Conservation (phyloP, 2,888 invertebrate species). For the Temnothorax unifasciatus region DNA sequence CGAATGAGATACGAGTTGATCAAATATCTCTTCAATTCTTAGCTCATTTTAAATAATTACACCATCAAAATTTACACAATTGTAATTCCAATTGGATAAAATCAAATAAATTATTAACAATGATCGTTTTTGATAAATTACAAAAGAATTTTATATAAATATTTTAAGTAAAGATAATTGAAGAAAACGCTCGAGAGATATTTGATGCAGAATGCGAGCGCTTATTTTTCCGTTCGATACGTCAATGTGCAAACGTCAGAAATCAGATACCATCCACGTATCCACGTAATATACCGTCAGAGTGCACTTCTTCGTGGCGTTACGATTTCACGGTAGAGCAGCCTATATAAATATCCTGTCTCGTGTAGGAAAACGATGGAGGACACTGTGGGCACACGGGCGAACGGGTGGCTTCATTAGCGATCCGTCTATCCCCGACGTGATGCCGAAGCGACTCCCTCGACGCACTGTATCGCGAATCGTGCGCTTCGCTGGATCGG, state of each 20-base stretch:
- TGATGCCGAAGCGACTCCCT: conserved; percentile 64
- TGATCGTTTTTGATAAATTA: not conserved
- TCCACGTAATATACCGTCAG: not conserved
- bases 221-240: not conserved
- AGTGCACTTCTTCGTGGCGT: conserved; percentile 34
- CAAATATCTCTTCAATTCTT: not conserved
- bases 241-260: not conserved
- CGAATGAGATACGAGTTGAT: not conserved
- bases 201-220: not conserved
- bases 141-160: not conserved
- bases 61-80: not conserved
- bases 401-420: conserved; percentile 77
- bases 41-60: not conserved
- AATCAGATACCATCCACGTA: conserved; percentile 2
- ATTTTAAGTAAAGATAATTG: not conserved
- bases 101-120: not conserved
- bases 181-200: not conserved
- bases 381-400: conserved; percentile 15
- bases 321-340: conserved; percentile 51
- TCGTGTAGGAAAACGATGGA: conserved; percentile 45
- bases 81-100: not conserved
- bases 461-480: conserved; percentile 67
- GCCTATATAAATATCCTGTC: conserved; percentile 25
- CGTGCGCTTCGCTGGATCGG: conserved; percentile 67
- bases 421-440: conserved; percentile 72